phyloP scores from a whole-genome alignment of 2,113 vertebrate species.

The Glareola pratincola region DNA sequence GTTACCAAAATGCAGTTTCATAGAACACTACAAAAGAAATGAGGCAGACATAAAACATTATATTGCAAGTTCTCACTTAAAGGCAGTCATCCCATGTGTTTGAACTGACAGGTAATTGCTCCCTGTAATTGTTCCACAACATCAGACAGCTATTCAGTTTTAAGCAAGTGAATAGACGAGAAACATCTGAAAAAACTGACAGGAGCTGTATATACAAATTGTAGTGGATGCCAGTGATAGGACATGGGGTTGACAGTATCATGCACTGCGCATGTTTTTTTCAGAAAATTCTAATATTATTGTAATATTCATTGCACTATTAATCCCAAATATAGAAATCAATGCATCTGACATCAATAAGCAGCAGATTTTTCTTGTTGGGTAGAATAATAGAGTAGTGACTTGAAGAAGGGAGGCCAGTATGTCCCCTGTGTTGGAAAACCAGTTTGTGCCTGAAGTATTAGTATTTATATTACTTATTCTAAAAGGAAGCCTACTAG shows the following conservation, averaged over 20 bases:
- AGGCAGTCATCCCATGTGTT: neutral
- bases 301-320: neutral
- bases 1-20: neutral
- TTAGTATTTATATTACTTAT: neutral
- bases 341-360: neutral
- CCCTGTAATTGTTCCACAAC: neutral
- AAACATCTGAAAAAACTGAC: neutral
- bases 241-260: neutral
- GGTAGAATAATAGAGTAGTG: neutral
- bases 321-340: neutral
- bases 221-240: neutral
- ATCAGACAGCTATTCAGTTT: neutral
- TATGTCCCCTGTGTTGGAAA: neutral
- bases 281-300: neutral
- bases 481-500: neutral
- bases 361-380: neutral
- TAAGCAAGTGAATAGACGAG: neutral
- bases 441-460: neutral
- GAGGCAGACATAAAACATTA: neutral
- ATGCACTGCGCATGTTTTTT: neutral
- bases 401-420: neutral
- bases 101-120: neutral
- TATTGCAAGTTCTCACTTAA: neutral
- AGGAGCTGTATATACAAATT: neutral
- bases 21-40: neutral